phyloP scores from a whole-genome alignment of 1,140 invertebrate genomes.

The Musca domestica region DNA sequence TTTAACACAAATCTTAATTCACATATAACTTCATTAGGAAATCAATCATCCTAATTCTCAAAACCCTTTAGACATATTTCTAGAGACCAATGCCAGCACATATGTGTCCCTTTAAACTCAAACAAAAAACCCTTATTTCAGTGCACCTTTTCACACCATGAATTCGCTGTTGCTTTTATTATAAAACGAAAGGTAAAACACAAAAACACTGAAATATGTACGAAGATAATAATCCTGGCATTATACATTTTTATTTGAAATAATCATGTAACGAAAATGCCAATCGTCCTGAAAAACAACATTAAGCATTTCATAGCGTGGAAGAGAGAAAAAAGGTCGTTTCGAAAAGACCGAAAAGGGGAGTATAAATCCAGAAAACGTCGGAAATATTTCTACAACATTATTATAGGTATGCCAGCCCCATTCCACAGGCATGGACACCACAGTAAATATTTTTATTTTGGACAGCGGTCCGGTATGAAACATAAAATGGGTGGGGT shows the following conservation, averaged over 20 bases:
- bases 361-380: not conserved
- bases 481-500: constrained; percentile 3
- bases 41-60: too few relatives aligned
- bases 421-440: not conserved
- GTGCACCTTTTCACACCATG: constrained; percentile 6
- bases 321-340: not conserved
- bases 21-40: too few relatives aligned
- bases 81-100: constrained; percentile 10
- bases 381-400: constrained; percentile 7
- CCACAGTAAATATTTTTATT: not conserved
- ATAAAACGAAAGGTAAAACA: not conserved
- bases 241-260: constrained; percentile 54
- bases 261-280: constrained; percentile 47
- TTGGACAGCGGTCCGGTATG: not conserved
- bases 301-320: not conserved
- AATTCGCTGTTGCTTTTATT: constrained; percentile 6
- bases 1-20: too few relatives aligned
- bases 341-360: too few relatives aligned
- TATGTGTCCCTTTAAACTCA: not conserved
- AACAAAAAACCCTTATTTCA: constrained; percentile 27
- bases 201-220: not conserved
- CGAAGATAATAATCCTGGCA: constrained; percentile 49
- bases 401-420: constrained; percentile 6
- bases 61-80: not conserved
- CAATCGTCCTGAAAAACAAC: not conserved